Base-by-base conservation (phyloP, 1,140 invertebrate species). In the Leptopilina clavipes region DNA sequence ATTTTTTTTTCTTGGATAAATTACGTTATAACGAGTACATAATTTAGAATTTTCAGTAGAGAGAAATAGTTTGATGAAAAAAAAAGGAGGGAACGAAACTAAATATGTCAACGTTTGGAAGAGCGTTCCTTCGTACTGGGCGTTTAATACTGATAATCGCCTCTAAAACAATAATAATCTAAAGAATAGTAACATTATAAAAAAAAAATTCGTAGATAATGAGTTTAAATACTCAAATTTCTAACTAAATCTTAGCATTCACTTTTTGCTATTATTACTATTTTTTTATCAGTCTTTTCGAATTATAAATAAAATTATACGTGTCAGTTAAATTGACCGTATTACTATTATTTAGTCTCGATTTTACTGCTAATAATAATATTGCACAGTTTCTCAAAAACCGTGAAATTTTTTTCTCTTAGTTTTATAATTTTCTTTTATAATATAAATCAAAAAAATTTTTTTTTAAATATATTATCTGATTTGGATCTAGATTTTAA, bases 351-450 rank as follows among this genome's bases (percentile, higher is more conserved):
- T 31, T 31, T n/a, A 65, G 25, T 31, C 11, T 25, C 11, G 12
- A n/a, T n/a, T n/a, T n/a, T 31, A 31, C 10, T 48, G 45, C 8
- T 31, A 1, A 65, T 31, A 10, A 31, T 31, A 65, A 65, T 65
- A 65, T 65, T 65, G 59, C 59, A 65, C 59, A 65, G 59, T 31
- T 31, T 65, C 22, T 65, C 59, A 65, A 65, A 65, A 65, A 65
- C 59, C 25, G 59, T 65, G 59, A 8, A 25, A 31, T 11, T 25
- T 65, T 31, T 65, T 25, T 25, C n/a, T 65, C 25, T 25, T 65
- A 14, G 19, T 65, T 19, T 65, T 31, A 43, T 37, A 12, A 71
- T 22, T 43, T 17, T 71, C 3, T 71, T 37, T 43, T 43, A n/a
- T 71, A 71, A 59, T 9, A 8, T 59, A 59, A 19, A 12, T 22